Conservation (phyloP, 2,888 invertebrate genomes). For the Corythucha ciliata region DNA sequence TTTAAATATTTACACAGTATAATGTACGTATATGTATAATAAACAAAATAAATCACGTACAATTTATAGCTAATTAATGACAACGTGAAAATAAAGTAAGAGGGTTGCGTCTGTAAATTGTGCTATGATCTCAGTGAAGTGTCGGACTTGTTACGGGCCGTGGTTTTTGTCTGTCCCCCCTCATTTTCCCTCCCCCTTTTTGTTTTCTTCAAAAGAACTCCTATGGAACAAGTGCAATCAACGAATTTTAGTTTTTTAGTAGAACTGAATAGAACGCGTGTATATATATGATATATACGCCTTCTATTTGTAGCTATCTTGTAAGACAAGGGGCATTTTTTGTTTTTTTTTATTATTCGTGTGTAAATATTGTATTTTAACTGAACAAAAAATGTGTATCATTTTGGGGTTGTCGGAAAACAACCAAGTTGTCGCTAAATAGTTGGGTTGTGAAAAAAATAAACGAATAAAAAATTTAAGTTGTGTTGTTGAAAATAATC, state of each 20-base stretch:
- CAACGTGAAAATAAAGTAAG: slow-evolving; percentile 15
- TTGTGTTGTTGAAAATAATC: slow-evolving; percentile 33
- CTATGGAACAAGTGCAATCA: slow-evolving; percentile 32
- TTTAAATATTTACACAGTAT: too few species aligned
- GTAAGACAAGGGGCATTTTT: slow-evolving; percentile 33
- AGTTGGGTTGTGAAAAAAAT: slow-evolving; percentile 32
- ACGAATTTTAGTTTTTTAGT: slow-evolving; percentile 31
- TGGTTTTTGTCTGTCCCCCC: slow-evolving; percentile 18
- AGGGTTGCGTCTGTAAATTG: slow-evolving; percentile 21
- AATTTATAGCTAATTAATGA: slow-evolving; percentile 18
- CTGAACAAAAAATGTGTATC: slow-evolving; percentile 29
- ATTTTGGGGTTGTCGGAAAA: slow-evolving; percentile 30
- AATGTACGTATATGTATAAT: slow-evolving; percentile 21
- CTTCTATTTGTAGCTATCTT: slow-evolving; percentile 25
- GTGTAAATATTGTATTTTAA: slow-evolving; percentile 31
- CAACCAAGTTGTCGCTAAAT: slow-evolving; percentile 31
- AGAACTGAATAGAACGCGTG: slow-evolving; percentile 27
- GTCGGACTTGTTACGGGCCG: slow-evolving; percentile 21
- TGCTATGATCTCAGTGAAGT: slow-evolving; percentile 32
- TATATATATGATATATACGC: slow-evolving; percentile 28
- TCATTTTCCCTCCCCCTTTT: too few species aligned
- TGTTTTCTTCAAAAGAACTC: slow-evolving; percentile 28
- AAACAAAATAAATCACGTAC: slow-evolving; percentile 22
- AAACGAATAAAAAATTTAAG: too few species aligned
- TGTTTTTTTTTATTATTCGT: slow-evolving; percentile 31